Evolutionary conservation across 2,113 vertebrate genomes (phyloP).

Genomic region (Mirza zaza): DNA sequence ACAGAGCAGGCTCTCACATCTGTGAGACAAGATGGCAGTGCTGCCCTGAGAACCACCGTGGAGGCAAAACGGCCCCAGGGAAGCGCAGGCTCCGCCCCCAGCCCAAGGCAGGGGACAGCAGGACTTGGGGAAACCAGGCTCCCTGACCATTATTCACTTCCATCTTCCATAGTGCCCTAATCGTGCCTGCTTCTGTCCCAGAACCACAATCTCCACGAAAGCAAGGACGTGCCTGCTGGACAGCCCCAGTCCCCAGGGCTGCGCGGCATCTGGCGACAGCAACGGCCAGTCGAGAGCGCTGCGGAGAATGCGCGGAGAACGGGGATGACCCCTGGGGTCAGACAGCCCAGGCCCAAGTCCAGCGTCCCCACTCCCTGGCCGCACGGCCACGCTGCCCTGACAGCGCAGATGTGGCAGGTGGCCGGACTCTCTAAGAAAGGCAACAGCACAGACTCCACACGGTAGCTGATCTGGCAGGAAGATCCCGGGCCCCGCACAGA

Average conservation of each 20-base stretch:
- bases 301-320: fast-evolving
- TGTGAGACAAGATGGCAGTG: fast-evolving
- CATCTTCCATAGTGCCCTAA: fast-evolving
- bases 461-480: fast-evolving
- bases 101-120: not conserved
- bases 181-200: not conserved
- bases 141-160: not conserved
- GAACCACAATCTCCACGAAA: not conserved
- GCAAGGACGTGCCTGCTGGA: not conserved
- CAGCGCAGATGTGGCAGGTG: fast-evolving
- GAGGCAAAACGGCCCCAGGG: not conserved
- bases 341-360: not conserved
- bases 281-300: fast-evolving
- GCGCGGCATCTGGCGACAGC: not conserved
- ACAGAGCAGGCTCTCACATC: not conserved
- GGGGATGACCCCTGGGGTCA: not conserved
- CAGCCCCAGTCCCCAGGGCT: not conserved
- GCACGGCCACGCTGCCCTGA: fast-evolving
- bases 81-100: fast-evolving
- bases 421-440: fast-evolving
- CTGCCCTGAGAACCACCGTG: fast-evolving
- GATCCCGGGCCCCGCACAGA: no score
- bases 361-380: not conserved
- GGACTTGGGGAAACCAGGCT: not conserved
- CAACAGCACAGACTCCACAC: not conserved